Evolutionary conservation across 2,797 vertebrate species (phyloP).

Genomic region (Alca torda): DNA sequence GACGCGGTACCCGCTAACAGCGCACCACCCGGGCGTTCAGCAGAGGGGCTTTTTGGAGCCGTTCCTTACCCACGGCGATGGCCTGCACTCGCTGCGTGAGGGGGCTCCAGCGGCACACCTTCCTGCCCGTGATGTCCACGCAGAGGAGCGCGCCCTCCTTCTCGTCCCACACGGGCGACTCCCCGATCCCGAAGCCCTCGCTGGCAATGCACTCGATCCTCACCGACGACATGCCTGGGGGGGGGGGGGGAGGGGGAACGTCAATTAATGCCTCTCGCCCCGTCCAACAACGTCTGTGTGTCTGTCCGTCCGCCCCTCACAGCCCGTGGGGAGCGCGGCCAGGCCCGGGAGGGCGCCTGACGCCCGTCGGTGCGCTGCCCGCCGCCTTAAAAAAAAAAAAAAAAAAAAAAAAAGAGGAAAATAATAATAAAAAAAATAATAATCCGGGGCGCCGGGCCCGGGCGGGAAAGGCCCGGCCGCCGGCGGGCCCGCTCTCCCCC

Average conservation of each 20-base stretch:
- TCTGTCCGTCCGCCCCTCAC: not conserved
- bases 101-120: constrained; percentile 85
- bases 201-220: constrained; percentile 82
- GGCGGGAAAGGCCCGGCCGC: not conserved
- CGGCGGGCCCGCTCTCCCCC: not conserved
- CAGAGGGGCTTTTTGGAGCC: not conserved
- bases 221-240: constrained; percentile 81
- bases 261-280: no score
- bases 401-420: not conserved
- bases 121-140: constrained; percentile 85
- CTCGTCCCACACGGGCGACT: constrained; percentile 93
- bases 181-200: constrained; percentile 78
- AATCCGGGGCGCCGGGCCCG: not conserved
- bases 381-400: no score
- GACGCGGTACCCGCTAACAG: accelerated
- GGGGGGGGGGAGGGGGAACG: not conserved
- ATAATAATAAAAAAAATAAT: not conserved
- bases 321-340: not conserved
- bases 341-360: not conserved
- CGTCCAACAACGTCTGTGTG: not conserved
- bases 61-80: constrained; percentile 80
- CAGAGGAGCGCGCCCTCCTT: constrained; percentile 82
- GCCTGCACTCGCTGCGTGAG: constrained; percentile 72
- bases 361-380: not conserved
- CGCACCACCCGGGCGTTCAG: accelerated